These are phyloP conservation scores for Plusia festucae DNA, from an alignment of 2,888 invertebrate species.

Conservation along the genomic window DNA sequence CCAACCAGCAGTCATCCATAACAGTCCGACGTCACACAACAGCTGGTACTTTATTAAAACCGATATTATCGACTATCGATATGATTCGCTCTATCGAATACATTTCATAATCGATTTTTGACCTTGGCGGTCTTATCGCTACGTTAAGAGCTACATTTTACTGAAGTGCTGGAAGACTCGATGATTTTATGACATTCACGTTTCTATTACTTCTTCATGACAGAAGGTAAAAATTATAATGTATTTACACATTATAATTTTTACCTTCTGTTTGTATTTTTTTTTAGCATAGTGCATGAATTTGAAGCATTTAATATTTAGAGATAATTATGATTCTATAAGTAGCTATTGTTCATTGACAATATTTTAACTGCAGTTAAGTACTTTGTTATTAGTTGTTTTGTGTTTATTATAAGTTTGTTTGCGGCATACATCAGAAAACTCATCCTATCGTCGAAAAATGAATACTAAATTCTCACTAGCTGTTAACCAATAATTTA, in stretches of 20 bases:
- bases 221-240: no score
- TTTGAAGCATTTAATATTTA: slow-evolving; percentile 36
- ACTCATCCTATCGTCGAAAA: no score
- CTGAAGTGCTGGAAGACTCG: slow-evolving; percentile 25
- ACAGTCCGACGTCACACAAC: slow-evolving; percentile 1
- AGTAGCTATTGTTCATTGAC: slow-evolving; percentile 1
- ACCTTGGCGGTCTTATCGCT: slow-evolving; percentile 53
- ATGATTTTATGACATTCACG: slow-evolving; percentile 10
- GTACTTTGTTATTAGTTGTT: no score
- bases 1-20: background rate
- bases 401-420: background rate
- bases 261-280: no score
- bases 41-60: slow-evolving; percentile 18
- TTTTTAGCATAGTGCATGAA: no score
- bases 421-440: background rate
- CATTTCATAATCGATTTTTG: slow-evolving; percentile 50
- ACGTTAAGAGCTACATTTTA: slow-evolving; percentile 39
- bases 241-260: no score
- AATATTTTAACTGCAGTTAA: slow-evolving; percentile 30
- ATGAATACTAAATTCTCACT: no score
- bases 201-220: background rate
- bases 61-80: slow-evolving; percentile 40
- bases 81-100: slow-evolving; percentile 40
- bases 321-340: background rate
- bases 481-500: no score